Evolutionary conservation across 2,113 vertebrate genomes (phyloP), one percentile per base, ranked within the genome.

Genomic region (Regulus satrapa): DNA sequence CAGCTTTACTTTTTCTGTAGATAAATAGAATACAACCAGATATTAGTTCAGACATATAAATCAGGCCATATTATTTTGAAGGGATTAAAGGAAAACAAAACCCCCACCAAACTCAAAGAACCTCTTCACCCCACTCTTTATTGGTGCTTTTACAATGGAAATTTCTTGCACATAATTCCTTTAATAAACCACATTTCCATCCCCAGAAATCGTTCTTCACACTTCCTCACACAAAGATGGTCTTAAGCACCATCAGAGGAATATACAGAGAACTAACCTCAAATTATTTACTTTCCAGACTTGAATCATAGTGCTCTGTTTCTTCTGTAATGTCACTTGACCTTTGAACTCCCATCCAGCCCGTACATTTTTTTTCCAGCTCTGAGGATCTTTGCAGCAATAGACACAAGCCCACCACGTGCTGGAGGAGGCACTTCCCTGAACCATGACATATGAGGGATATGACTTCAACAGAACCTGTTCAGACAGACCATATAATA

Each of bases 331-430:
- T 67, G 49, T 46, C 34, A 51, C 32, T 66, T 73, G 18, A 36
- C 3, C 7, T 32, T 46, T 45, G 3, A 64, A 10, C 8, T 62
- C 45, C 36, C 31, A 56, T 28, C 4, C 28, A 79, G 18, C 5
- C 18, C 14, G 74, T 55, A 55, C 9, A 31, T 29, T 26, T 46
- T 10, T 26, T 63, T 8, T 9, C 12, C 36, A 56, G 8, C 19
- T 32, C 46, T 54, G 11, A 58, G 8, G 20, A 38, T 49, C 34
- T 74, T 55, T 55, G 16, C 41, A 89, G 40, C 34, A 69, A n/a
- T 6, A 83, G 29, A n/a, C 4, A 7, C 20, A 74, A 69, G 17
- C 12, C 24, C 29, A 8, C 18, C 0, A 0, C 6, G 75, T 18
- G 14, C 9, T 51, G 11, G 1, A 66, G 48, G 18, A 75, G 12